Evolutionary conservation across 92 coral and sea anemone genomes (phyloP).

Genomic region (Epizoanthus ramosus): DNA sequence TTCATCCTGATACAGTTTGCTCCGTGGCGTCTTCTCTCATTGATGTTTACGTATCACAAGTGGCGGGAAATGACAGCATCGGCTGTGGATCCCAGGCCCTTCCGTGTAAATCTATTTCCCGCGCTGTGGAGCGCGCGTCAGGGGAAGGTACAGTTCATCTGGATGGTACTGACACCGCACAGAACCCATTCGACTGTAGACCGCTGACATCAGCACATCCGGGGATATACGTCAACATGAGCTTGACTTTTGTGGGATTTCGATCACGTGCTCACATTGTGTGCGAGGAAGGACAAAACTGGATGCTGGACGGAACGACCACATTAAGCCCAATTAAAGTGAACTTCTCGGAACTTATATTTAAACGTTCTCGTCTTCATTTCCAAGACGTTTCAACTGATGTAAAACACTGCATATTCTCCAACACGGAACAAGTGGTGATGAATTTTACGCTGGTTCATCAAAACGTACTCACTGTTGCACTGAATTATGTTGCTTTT

Average conservation of each 20-base stretch:
- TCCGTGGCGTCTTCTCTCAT: neutral
- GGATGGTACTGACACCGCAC: constrained; percentile 47
- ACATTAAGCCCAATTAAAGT: neutral
- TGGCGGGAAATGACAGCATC: constrained; percentile 28
- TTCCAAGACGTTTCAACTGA: constrained; percentile 27
- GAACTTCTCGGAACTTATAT: constrained; percentile 38
- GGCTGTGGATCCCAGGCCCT: constrained; percentile 40
- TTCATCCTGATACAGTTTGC: too few relatives aligned
- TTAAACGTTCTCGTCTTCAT: constrained; percentile 34
- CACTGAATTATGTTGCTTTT: constrained; percentile 29
- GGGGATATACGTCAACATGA: constrained; percentile 46
- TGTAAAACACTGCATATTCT: constrained; percentile 30
- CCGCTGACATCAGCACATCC: constrained; percentile 28
- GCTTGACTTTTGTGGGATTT: constrained; percentile 35
- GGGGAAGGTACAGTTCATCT: constrained; percentile 28
- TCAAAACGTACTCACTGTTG: neutral
- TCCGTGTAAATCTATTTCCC: constrained; percentile 44
- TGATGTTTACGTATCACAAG: constrained; percentile 36
- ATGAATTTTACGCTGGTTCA: constrained; percentile 11
- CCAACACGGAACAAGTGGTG: neutral
- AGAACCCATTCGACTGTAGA: constrained; percentile 37
- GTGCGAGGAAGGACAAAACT: constrained; percentile 29
- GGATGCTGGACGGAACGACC: constrained; percentile 41
- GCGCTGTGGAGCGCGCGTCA: constrained; percentile 29
- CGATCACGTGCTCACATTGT: constrained; percentile 41